Percentiles rank a stretch among this genome's conserved stretches.
Conservation (phyloP, 2,888 invertebrate species). For the Acronicta aceris region DNA sequence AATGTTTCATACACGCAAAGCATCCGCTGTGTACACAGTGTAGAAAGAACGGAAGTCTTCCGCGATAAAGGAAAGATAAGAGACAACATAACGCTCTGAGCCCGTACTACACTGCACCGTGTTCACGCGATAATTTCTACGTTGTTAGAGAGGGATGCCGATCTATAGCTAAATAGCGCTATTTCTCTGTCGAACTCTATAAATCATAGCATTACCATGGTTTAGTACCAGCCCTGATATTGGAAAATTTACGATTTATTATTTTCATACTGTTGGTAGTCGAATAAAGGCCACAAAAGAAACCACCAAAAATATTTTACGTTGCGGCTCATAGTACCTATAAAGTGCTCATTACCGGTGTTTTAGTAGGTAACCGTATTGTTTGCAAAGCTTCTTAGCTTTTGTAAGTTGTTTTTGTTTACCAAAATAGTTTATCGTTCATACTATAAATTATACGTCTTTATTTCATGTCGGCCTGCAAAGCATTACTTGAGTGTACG, state of each 20-base stretch:
- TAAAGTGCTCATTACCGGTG: slow-evolving; percentile 13
- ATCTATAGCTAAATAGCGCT: no score
- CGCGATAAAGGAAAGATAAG: background rate
- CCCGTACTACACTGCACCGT: no score
- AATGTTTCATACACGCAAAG: background rate
- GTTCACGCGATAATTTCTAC: no score
- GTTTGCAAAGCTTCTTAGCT: slow-evolving; percentile 13
- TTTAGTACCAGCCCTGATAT: background rate
- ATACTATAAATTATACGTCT: slow-evolving; percentile 19
- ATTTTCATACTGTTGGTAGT: background rate
- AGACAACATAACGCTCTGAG: background rate
- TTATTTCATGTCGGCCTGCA: slow-evolving; percentile 10
- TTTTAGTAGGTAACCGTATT: slow-evolving; percentile 5
- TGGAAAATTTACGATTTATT: background rate
- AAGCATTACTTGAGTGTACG: slow-evolving; percentile 24
- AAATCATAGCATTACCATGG: no score
- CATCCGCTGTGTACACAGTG: background rate
- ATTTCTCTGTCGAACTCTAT: no score
- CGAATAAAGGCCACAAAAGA: background rate
- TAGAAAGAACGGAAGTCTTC: background rate
- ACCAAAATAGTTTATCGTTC: slow-evolving; percentile 31
- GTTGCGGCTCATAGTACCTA: background rate
- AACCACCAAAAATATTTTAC: slow-evolving; percentile 4
- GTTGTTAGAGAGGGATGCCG: no score
- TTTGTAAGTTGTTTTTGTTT: slow-evolving; percentile 32